These are phyloP conservation scores for Habroteleia sp. DNA, from an alignment of 2,888 invertebrate species.

Conservation along the genomic window DNA sequence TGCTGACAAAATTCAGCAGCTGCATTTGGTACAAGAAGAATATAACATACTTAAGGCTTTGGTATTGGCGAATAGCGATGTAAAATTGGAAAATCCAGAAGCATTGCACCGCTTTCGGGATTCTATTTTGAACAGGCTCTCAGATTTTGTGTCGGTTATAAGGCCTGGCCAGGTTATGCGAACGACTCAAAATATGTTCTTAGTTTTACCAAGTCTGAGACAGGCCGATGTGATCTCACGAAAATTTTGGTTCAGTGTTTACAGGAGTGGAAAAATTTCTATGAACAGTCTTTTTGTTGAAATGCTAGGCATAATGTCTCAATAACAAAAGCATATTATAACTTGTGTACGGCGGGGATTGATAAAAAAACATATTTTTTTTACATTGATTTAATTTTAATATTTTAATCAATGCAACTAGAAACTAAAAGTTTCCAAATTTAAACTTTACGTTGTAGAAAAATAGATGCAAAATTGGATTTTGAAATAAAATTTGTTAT, in stretches of 20 bases:
- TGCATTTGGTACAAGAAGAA: conserved; percentile 93
- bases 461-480: too few relatives aligned
- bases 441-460: too few relatives aligned
- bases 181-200: conserved; percentile 92
- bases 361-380: too few relatives aligned
- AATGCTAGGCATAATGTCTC: conserved; percentile 98
- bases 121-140: conserved; percentile 91
- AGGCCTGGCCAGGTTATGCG: conserved; percentile 88
- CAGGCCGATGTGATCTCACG: conserved; percentile 95
- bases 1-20: conserved; percentile 89
- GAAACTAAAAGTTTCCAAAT: too few relatives aligned
- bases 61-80: conserved; percentile 95
- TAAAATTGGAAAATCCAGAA: conserved; percentile 92
- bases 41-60: conserved; percentile 96
- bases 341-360: too few relatives aligned
- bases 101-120: conserved; percentile 94
- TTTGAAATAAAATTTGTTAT: too few relatives aligned
- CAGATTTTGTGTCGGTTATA: conserved; percentile 91
- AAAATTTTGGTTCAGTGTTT: conserved; percentile 94
- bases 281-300: conserved; percentile 98
- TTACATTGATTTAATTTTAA: too few relatives aligned
- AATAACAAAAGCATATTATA: too few relatives aligned
- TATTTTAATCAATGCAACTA: too few relatives aligned
- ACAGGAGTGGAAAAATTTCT: conserved; percentile 92
- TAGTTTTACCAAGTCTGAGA: conserved; percentile 92